Evolutionary conservation across 1,140 invertebrate species (phyloP), one percentile per base, ranked within the genome.

Genomic region (Danaus melanippus): DNA sequence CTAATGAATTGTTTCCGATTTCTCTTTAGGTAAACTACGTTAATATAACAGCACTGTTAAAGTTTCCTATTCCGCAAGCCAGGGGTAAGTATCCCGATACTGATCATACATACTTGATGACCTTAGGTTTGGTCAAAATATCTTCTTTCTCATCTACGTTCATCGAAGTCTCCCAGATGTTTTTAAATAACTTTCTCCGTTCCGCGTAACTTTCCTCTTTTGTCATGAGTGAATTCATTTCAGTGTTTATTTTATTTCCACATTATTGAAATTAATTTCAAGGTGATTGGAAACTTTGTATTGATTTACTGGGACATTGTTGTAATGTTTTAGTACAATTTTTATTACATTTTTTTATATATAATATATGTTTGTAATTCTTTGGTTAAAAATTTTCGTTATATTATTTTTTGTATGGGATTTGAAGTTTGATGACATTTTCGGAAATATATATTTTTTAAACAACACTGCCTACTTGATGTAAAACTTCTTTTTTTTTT

Each of bases 81-180:
- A 9, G 15, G n/a, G 9, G 9, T 41, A 12, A 50, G 5, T 12
- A 50, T 42, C 12, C 21, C 40, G 7, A 42, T 11, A 15, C n/a
- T 40, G 21, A 10, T 7, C 40, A 21, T 10, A 54, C 65, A 54
- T 69, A 79, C 81, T 81, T 84, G 32, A 84, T 83, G 51, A 84
- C 73, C 75, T 75, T 84, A 12, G 72, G 71, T 57, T 79, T 79
- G 47, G 47, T 68, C 50, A 71, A 53, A 12, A 72, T 62, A 49
- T 76, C 50, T 10, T 83, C 72, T 44, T 76, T 78, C 9, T 69
- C 67, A 21, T 76, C 65, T 1, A 74, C 62, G 39, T 70, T 52
- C 53, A 75, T 62, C 3, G 74, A 70, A 0, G 74, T 72, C 0
- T 77, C 64, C 82, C 82, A 85, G 9, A 86, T 77, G 39, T 81